Conservation (phyloP, 2,888 invertebrate genomes). For the Drosophila anomalata region DNA sequence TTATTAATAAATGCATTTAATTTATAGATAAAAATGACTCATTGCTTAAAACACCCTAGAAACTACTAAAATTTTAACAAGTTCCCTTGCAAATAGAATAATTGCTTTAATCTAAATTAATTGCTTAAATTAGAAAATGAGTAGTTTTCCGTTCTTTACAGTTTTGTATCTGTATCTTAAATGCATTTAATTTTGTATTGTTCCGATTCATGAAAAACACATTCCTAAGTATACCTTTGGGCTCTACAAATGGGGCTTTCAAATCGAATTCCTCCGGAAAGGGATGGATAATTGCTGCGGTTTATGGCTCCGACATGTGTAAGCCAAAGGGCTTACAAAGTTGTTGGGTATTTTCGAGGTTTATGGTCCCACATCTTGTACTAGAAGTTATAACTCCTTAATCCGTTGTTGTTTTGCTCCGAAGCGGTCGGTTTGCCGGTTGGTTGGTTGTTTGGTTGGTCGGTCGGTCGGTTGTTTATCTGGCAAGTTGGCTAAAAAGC, state of each 20-base stretch:
- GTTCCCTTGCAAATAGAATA: background rate
- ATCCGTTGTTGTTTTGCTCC: constrained; percentile 33
- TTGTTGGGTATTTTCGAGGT: constrained; percentile 16
- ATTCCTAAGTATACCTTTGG: constrained; percentile 2
- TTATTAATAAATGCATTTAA: background rate
- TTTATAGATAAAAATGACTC: background rate
- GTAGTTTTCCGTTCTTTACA: background rate
- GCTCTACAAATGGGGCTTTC: background rate
- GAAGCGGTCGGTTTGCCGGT: background rate
- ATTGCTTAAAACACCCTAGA: background rate
- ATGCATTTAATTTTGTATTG: constrained; percentile 6
- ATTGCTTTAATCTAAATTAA: constrained; percentile 6
- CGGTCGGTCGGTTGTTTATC: constrained; percentile 18
- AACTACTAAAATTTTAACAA: background rate
- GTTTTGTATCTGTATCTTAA: background rate
- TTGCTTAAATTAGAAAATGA: constrained; percentile 23
- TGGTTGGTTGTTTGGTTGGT: background rate
- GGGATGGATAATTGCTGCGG: constrained; percentile 18
- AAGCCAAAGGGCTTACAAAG: constrained; percentile 34
- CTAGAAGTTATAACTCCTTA: constrained; percentile 33
- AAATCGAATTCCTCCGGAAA: background rate
- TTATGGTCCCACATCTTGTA: constrained; percentile 33
- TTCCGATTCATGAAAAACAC: constrained; percentile 3
- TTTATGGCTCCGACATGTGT: constrained; percentile 33
- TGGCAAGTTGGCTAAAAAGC: constrained; percentile 25